Conservation (phyloP, 92 coral and sea anemone species). For the Desmophyllum pertusum region DNA sequence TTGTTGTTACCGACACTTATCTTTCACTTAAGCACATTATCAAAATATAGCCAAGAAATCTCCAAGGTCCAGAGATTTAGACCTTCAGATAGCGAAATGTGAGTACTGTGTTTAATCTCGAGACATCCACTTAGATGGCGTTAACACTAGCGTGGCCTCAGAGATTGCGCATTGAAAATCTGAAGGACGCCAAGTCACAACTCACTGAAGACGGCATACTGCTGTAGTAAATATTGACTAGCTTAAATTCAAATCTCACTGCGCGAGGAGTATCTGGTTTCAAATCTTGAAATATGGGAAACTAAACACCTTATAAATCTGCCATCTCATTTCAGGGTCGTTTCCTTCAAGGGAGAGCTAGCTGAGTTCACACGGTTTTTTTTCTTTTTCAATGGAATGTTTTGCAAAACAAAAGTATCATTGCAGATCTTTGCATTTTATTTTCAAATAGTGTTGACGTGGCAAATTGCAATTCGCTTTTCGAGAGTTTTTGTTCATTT, state of each 20-base stretch:
- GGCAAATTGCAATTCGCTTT: background rate
- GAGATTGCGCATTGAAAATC: background rate
- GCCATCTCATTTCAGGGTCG: conserved; percentile 33
- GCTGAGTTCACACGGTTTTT: background rate
- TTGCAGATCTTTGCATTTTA: background rate
- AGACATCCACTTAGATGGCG: background rate
- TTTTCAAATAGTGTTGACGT: conserved; percentile 25
- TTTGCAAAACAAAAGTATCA: background rate
- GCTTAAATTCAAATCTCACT: background rate
- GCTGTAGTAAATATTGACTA: conserved; percentile 28
- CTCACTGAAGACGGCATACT: conserved; percentile 16
- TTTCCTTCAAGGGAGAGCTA: background rate
- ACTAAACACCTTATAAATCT: conserved; percentile 82
- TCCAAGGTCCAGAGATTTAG: conserved; percentile 54
- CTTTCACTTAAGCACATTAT: conserved; percentile 67
- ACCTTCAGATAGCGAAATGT: conserved; percentile 34
- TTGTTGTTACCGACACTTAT: conserved; percentile 36
- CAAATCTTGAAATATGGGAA: conserved; percentile 74
- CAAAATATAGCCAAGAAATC: conserved; percentile 72
- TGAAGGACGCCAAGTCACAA: conserved; percentile 1
- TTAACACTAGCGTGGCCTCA: background rate
- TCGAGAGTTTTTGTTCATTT: conserved; percentile 9
- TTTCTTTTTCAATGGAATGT: background rate
- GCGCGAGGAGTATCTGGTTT: conserved; percentile 61
- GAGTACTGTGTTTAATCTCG: background rate